Evolutionary conservation across 2,888 invertebrate genomes (phyloP).

Genomic region (Busseola fusca): DNA sequence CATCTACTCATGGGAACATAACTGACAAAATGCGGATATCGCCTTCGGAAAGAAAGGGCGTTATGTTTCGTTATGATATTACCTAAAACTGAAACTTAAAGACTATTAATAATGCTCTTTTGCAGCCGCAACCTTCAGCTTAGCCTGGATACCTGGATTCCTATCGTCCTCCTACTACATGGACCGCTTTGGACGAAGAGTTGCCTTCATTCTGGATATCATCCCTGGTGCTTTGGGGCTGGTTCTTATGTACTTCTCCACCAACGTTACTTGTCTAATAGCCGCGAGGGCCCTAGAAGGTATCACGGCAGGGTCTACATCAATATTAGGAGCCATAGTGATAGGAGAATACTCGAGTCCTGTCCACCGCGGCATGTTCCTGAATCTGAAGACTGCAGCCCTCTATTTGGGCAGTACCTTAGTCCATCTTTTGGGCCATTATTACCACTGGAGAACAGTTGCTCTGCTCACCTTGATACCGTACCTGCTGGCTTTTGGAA

Average conservation of each 20-base stretch:
- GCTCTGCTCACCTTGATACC: conserved; percentile 65
- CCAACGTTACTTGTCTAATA: conserved; percentile 71
- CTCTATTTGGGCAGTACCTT: conserved; percentile 65
- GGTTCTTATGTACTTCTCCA: conserved; percentile 74
- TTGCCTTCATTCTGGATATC: conserved; percentile 75
- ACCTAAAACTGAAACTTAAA: background rate
- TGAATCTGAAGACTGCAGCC: conserved; percentile 69
- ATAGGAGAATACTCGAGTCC: conserved; percentile 76
- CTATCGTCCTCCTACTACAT: conserved; percentile 61
- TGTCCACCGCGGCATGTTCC: conserved; percentile 70
- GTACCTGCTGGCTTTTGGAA: conserved; percentile 58
- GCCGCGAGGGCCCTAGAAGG: conserved; percentile 72
- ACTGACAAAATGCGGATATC: background rate
- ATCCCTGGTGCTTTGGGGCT: conserved; percentile 84
- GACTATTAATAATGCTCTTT: conserved; percentile 10
- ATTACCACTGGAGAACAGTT: conserved; percentile 66
- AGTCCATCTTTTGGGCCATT: conserved; percentile 67
- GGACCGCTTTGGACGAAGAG: conserved; percentile 78
- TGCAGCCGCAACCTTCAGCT: conserved; percentile 65
- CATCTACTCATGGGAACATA: background rate
- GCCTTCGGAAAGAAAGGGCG: fast-evolving
- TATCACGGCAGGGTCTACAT: conserved; percentile 82
- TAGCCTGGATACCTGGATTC: conserved; percentile 62
- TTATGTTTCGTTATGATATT: background rate
- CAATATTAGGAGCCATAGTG: conserved; percentile 72